These are phyloP conservation scores for Agriopis marginaria DNA, from an alignment of 2,888 invertebrate species.

Conservation along the genomic window DNA sequence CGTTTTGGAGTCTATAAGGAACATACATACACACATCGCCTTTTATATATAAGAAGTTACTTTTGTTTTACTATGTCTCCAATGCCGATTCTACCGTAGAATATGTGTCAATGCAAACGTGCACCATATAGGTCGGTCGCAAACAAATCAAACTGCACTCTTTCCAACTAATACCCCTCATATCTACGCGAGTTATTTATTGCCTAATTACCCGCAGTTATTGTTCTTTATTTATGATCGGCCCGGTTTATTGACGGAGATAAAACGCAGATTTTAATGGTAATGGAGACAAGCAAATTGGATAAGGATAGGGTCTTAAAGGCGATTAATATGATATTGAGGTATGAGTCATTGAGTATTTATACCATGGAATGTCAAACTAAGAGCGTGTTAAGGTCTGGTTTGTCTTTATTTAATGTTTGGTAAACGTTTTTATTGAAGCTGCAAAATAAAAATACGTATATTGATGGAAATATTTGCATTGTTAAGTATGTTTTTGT, in stretches of 20 bases:
- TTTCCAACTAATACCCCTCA: slow-evolving; percentile 56
- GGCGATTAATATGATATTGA: slow-evolving; percentile 51
- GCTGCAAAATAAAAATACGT: background rate
- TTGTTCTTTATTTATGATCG: slow-evolving; percentile 70
- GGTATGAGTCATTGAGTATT: slow-evolving; percentile 37
- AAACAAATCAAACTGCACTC: slow-evolving; percentile 48
- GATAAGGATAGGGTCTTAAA: slow-evolving; percentile 53
- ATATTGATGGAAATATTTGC: slow-evolving; percentile 2
- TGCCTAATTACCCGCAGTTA: slow-evolving; percentile 66
- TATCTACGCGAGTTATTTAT: slow-evolving; percentile 68
- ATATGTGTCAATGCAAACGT: slow-evolving; percentile 46
- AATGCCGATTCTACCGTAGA: too few relatives aligned
- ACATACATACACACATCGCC: too few relatives aligned
- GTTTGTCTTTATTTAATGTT: slow-evolving; percentile 1
- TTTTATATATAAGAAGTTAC: too few relatives aligned
- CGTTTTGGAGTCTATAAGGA: too few relatives aligned
- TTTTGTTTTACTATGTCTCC: too few relatives aligned
- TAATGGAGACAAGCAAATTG: slow-evolving; percentile 62
- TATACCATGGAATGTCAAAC: slow-evolving; percentile 22
- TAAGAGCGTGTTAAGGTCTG: background rate
- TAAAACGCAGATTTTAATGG: slow-evolving; percentile 65
- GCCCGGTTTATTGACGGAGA: slow-evolving; percentile 61
- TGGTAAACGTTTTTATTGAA: background rate
- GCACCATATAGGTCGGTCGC: slow-evolving; percentile 42
- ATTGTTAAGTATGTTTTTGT: background rate